Base-by-base conservation (phyloP, 2,797 vertebrate species). In the Diceros bicornis region DNA sequence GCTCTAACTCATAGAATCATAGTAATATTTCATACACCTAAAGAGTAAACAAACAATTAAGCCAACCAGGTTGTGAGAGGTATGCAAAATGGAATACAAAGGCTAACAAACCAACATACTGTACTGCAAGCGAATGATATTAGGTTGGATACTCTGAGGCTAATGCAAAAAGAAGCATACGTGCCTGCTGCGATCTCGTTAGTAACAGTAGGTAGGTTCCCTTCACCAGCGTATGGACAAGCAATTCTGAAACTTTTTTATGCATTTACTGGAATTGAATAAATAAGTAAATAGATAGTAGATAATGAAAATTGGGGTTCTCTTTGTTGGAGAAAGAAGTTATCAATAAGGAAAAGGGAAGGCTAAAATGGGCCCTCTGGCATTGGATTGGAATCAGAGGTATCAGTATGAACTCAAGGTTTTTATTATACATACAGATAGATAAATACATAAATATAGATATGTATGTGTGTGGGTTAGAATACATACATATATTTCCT, bases 341-440 rank as follows among this genome's bases (percentile, higher is more conserved):
- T 89, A 74, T 41, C 13, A 72, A 59, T 78, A 89, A 77, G 37
- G 61, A 78, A 79, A 78, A 13, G 27, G 6, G 23, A 92, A 89
- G n/a, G 50, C 64, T 92, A 23, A 92, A 61, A 59, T 41, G 79
- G 84, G 21, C 11, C 18, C 8, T 79, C 32, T 34, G 7, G 7
- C 55, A 8, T 20, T n/a, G 37, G 12, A 37, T 37, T 78, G 44
- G 34, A 78, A 32, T 84, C 52, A 37, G 50, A 68, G 18, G 20
- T 41, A 37, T 75, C 20, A 29, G 34, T n/a, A 12, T n/a, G 25
- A 69, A 57, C 23, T 69, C 23, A 4, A 37, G 52, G 23, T 41
- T 90, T 95, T 55, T 9, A 77, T 21, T 74, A 41, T 17, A 50
- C 7, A 59, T 21, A 32, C 34, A 61, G 29, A 71, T 21, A 79